Conservation (phyloP, 2,888 invertebrate species). For the Sinohyriopsis cumingii region DNA sequence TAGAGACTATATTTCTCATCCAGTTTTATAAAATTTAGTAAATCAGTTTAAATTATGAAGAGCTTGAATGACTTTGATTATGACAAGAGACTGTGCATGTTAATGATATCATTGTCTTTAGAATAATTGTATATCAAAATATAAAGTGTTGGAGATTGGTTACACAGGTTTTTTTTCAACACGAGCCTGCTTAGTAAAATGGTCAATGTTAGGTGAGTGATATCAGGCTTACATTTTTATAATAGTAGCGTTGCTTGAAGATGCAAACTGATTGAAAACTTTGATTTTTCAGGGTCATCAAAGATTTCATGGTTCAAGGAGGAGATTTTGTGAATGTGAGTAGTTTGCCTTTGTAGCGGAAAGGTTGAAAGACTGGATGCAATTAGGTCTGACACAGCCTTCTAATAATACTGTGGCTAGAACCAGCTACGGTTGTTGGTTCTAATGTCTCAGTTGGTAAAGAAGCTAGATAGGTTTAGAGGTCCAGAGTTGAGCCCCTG, state of each 20-base stretch:
- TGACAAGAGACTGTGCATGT: neutral
- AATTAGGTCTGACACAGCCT: neutral
- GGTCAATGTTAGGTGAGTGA: neutral
- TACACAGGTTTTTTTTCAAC: too few species aligned
- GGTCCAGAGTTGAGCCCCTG: neutral
- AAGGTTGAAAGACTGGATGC: neutral
- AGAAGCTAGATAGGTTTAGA: too few species aligned
- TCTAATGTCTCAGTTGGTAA: too few species aligned
- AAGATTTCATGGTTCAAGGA: constrained; percentile 99
- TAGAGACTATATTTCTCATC: too few species aligned
- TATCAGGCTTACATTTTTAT: neutral
- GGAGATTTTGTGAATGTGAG: constrained; percentile 99
- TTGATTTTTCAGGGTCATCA: constrained; percentile 84
- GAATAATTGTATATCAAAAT: neutral
- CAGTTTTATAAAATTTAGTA: too few species aligned
- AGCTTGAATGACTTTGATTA: too few species aligned
- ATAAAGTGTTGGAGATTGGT: too few species aligned
- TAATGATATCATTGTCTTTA: neutral
- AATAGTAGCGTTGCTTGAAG: neutral
- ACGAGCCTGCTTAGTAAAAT: too few species aligned
- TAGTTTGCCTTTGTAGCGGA: constrained; percentile 35
- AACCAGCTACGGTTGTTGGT: too few species aligned
- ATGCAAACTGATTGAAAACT: neutral
- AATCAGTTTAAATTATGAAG: too few species aligned
- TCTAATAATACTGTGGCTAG: too few species aligned